phyloP scores from a whole-genome alignment of 2,797 vertebrate species.

The Onychomys arenicola region DNA sequence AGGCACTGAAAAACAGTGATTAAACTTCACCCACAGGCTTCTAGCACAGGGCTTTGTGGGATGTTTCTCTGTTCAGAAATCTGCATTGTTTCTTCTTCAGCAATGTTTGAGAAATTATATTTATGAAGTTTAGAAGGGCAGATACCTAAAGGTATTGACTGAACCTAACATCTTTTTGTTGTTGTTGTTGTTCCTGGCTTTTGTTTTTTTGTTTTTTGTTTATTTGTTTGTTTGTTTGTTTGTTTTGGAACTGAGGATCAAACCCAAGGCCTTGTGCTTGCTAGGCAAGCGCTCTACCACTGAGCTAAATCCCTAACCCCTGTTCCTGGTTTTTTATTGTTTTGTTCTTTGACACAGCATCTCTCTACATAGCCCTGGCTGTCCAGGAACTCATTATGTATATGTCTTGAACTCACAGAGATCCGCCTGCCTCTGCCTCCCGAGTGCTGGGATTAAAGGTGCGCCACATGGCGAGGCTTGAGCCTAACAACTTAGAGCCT shows the following conservation, averaged over 20 bases:
- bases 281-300: too few relatives aligned
- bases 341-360: not conserved
- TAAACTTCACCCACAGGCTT: not conserved
- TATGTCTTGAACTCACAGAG: not conserved
- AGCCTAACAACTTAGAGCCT: not conserved
- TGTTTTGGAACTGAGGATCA: too few relatives aligned
- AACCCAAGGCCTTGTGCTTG: too few relatives aligned
- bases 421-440: not conserved
- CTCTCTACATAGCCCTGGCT: not conserved
- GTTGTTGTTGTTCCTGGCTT: not conserved
- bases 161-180: not conserved
- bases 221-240: too few relatives aligned
- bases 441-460: not conserved
- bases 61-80: not conserved
- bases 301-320: too few relatives aligned
- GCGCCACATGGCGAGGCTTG: not conserved
- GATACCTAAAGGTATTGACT: not conserved
- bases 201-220: too few relatives aligned
- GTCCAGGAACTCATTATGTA: not conserved
- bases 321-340: too few relatives aligned
- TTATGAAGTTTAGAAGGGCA: not conserved
- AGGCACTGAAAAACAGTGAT: not conserved
- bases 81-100: not conserved
- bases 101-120: not conserved
- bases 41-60: not conserved